Conservation (phyloP, 1,140 invertebrate species). For the Eurytemora carolleeae region DNA sequence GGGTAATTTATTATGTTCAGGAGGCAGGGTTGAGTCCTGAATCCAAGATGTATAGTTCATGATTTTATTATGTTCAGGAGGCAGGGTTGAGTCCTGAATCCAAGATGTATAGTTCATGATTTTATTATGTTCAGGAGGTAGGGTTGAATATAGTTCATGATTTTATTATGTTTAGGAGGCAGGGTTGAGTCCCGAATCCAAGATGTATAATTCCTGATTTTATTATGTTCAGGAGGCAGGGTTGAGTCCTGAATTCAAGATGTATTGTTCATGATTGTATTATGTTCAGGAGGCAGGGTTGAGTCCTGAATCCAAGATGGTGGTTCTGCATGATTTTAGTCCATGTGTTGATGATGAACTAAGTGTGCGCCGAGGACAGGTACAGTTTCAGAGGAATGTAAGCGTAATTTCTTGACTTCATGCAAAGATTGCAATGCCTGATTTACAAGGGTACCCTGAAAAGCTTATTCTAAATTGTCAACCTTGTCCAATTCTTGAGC, state of each 20-base stretch:
- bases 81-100: no score
- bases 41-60: no score
- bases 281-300: constrained; percentile 27
- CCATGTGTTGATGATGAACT: constrained; percentile 86
- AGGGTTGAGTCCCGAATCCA: background rate
- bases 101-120: background rate
- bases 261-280: constrained; percentile 21
- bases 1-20: no score
- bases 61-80: no score
- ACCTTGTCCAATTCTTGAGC: no score
- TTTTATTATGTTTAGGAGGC: background rate
- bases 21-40: no score
- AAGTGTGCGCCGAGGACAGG: constrained; percentile 48
- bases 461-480: no score
- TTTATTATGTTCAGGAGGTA: background rate
- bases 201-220: background rate
- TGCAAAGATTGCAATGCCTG: no score
- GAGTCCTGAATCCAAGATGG: constrained; percentile 80
- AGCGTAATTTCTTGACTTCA: no score
- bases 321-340: constrained; percentile 79
- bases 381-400: no score
- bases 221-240: background rate
- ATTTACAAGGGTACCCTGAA: no score
- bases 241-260: background rate
- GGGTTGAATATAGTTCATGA: background rate